Percentiles rank a stretch among this genome's conserved stretches.
phyloP scores from a whole-genome alignment of 2,888 invertebrate species.

The Matsumyia berberina region DNA sequence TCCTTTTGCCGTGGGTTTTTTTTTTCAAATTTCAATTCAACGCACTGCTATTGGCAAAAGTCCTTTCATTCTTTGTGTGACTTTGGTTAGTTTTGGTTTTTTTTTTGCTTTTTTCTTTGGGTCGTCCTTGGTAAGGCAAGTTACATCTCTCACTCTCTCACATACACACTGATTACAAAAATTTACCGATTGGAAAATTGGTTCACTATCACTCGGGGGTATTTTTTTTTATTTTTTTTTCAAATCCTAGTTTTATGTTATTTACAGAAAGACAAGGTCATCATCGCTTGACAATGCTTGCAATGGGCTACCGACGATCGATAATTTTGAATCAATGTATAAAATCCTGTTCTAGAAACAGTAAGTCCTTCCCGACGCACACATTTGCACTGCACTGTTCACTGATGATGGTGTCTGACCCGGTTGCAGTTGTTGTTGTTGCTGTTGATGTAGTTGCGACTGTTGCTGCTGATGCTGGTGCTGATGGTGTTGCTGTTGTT shows the following conservation, averaged over 20 bases:
- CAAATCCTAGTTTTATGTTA: constrained; percentile 70
- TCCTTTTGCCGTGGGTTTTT: constrained; percentile 27
- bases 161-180: constrained; percentile 74
- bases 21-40: constrained; percentile 8
- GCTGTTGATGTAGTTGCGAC: constrained; percentile 56
- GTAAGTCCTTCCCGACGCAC: constrained; percentile 81
- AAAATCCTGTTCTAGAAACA: constrained; percentile 82
- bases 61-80: constrained; percentile 26
- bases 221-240: constrained; percentile 20
- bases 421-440: constrained; percentile 43
- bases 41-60: no score
- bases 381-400: constrained; percentile 79
- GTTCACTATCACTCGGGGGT: constrained; percentile 75
- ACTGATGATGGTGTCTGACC: constrained; percentile 68
- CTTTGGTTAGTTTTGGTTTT: constrained; percentile 33
- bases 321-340: constrained; percentile 77
- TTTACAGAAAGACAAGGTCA: constrained; percentile 82
- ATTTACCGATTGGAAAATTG: constrained; percentile 72
- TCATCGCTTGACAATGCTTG: constrained; percentile 70
- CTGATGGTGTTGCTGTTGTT: constrained; percentile 48
- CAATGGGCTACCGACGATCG: constrained; percentile 65
- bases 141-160: constrained; percentile 66
- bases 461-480: constrained; percentile 64
- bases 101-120: constrained; percentile 32
- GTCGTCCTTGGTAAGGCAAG: constrained; percentile 68